Base-by-base conservation (phyloP, 2,113 vertebrate genomes). In the Gopherus flavomarginatus region DNA sequence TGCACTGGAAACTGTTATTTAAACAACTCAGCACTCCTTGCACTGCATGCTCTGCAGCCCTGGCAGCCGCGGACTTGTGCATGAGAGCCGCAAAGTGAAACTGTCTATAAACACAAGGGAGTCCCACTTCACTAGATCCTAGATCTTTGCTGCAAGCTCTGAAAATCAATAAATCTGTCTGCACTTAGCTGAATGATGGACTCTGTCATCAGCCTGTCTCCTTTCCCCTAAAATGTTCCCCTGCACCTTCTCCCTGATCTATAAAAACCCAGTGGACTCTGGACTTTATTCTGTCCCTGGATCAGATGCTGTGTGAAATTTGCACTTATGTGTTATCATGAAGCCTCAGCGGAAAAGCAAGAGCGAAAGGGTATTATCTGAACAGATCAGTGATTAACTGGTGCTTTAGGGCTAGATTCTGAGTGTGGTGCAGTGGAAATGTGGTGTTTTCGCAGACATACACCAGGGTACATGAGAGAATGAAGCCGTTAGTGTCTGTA, bases 151-250 rank as follows among this genome's bases (percentile, higher is more conserved):
- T 93, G 78, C 62, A 87, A 87, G 83, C 42, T 53, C 95, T 94
- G 92, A 88, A 72, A 92, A 27, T 54, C 21, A 22, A 9, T 49
- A 8, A 91, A 91, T 79, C 13, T 22, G 86, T 90, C 47, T 79
- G n/a, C 62, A 57, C 65, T 88, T 84, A 92, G 93, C 79, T 69
- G n/a, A 90, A 96, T 88, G 1, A 86, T 14, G 86, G 31, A 31
- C 81, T 95, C 93, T 88, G 72, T 84, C 90, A 92, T 86, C 78
- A 50, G 62, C 54, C 54, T 50, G 62, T 65, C 89, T 85, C 89
- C 91, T 42, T 26, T 1, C 0, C 0, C 3, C 83, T 94, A 91
- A 94, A 95, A 80, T 0, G 2, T n/a, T 90, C 87, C 62, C 44
- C 85, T 83, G 65, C 87, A 89, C 57, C 52, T 77, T 44, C 81